Evolutionary conservation across 92 coral and sea anemone species (phyloP).

Genomic region (Phenganax marumi): DNA sequence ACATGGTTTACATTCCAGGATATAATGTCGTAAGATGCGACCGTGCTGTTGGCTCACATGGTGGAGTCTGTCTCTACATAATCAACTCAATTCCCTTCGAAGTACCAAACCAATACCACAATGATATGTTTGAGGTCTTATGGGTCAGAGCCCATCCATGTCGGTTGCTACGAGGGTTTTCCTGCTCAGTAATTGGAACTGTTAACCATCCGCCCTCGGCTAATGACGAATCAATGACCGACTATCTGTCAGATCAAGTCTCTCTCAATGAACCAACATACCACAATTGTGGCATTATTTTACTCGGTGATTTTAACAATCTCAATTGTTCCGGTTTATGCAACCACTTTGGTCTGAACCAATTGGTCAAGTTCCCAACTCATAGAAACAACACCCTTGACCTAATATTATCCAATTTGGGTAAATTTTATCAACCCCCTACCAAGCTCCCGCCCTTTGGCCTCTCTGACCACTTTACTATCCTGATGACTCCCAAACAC

Average conservation of each 20-base stretch:
- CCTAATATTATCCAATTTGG: constrained; percentile 30
- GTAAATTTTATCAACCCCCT: constrained; percentile 36
- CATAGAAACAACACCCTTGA: constrained; percentile 34
- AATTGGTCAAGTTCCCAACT: constrained; percentile 43
- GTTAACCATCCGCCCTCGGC: constrained; percentile 8
- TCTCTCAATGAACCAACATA: constrained; percentile 8
- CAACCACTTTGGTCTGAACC: constrained; percentile 34
- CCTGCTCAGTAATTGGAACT: not conserved
- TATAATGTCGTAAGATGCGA: not conserved
- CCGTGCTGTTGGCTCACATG: not conserved
- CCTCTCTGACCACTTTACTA: constrained; percentile 36
- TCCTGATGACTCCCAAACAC: constrained; percentile 19
- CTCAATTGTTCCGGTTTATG: constrained; percentile 10
- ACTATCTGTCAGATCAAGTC: not conserved
- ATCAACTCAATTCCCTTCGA: not conserved
- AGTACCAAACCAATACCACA: no score
- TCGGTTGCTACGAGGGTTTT: constrained; percentile 5
- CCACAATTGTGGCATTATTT: constrained; percentile 20
- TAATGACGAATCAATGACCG: constrained; percentile 20
- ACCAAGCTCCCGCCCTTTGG: not conserved
- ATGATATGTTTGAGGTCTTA: no score
- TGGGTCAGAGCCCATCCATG: not conserved
- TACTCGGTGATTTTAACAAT: constrained; percentile 29
- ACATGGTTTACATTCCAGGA: not conserved
- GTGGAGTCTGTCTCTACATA: not conserved